phyloP scores from a whole-genome alignment of 2,888 invertebrate species.

The Drosophila formosana region DNA sequence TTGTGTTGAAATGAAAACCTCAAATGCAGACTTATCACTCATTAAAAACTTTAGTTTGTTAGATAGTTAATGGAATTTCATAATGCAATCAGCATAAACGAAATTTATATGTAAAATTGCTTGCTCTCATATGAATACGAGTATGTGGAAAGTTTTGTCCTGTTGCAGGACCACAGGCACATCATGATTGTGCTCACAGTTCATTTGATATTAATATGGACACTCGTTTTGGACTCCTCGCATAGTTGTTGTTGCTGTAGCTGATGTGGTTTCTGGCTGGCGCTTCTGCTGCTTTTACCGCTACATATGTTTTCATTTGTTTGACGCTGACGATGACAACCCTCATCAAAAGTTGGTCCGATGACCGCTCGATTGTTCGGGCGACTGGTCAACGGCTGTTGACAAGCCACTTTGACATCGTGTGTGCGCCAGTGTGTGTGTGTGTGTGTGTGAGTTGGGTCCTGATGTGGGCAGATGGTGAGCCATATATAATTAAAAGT shows the following conservation, averaged over 20 bases:
- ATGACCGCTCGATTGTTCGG: slow-evolving; percentile 75
- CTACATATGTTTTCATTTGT: slow-evolving; percentile 80
- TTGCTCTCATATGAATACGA: slow-evolving; percentile 20
- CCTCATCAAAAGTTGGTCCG: slow-evolving; percentile 79
- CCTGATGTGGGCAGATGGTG: slow-evolving; percentile 18
- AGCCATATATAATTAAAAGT: slow-evolving; percentile 76
- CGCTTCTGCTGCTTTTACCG: slow-evolving; percentile 53
- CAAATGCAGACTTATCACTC: background rate
- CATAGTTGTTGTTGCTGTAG: slow-evolving; percentile 7
- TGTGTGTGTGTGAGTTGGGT: slow-evolving; percentile 26
- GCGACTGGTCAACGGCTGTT: slow-evolving; percentile 74
- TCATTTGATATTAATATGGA: slow-evolving; percentile 80
- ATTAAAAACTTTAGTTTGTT: slow-evolving; percentile 5
- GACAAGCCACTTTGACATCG: slow-evolving; percentile 74
- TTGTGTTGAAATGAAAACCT: background rate
- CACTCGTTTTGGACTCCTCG: slow-evolving; percentile 43
- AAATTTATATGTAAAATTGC: slow-evolving; percentile 15
- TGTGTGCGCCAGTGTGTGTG: slow-evolving; percentile 10
- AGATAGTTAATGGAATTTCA: slow-evolving; percentile 22
- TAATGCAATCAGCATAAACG: slow-evolving; percentile 15
- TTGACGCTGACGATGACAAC: slow-evolving; percentile 79
- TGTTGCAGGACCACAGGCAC: slow-evolving; percentile 43
- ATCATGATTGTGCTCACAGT: slow-evolving; percentile 72
- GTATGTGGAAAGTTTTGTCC: slow-evolving; percentile 48
- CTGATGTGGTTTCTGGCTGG: slow-evolving; percentile 2